Conservation (phyloP, 2,113 vertebrate species). For the Ceyx melanurus region DNA sequence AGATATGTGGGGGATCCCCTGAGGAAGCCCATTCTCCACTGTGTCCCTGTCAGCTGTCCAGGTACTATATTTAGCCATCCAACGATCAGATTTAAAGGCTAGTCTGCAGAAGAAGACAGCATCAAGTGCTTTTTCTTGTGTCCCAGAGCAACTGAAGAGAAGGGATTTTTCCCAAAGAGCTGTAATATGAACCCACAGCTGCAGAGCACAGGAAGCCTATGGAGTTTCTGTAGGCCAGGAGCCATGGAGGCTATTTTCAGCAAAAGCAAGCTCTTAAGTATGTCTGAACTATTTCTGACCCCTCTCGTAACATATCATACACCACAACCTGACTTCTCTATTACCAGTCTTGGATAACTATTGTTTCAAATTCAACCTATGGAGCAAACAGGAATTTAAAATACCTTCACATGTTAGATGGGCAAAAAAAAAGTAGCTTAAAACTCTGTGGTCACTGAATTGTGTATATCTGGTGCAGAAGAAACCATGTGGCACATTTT, state of each 20-base stretch:
- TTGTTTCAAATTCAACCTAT: slow-evolving; percentile 37
- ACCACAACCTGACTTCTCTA: slow-evolving; percentile 34
- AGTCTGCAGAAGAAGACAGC: neutral
- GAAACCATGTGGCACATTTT: neutral
- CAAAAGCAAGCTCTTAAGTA: slow-evolving; percentile 48
- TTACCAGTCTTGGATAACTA: neutral
- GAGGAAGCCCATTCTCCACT: slow-evolving; percentile 27
- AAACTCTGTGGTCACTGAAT: neutral
- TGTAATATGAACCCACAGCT: slow-evolving; percentile 58
- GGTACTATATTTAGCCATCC: slow-evolving; percentile 32
- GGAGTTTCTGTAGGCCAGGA: slow-evolving; percentile 68
- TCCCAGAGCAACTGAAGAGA: slow-evolving; percentile 41
- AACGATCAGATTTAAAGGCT: neutral
- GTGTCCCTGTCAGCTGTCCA: slow-evolving; percentile 45
- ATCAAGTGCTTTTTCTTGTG: neutral
- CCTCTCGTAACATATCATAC: slow-evolving; percentile 12
- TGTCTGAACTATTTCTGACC: slow-evolving; percentile 46
- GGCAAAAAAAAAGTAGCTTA: neutral
- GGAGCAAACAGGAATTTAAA: slow-evolving; percentile 26
- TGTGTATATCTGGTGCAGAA: neutral
- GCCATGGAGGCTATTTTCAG: slow-evolving; percentile 14
- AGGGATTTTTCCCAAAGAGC: slow-evolving; percentile 62
- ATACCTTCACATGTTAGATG: neutral
- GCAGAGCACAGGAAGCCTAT: slow-evolving; percentile 64
- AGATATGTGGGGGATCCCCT: slow-evolving; percentile 9